These are phyloP conservation scores for Callimorpha dominula DNA, from an alignment of 2,888 invertebrate species.

Conservation along the genomic window DNA sequence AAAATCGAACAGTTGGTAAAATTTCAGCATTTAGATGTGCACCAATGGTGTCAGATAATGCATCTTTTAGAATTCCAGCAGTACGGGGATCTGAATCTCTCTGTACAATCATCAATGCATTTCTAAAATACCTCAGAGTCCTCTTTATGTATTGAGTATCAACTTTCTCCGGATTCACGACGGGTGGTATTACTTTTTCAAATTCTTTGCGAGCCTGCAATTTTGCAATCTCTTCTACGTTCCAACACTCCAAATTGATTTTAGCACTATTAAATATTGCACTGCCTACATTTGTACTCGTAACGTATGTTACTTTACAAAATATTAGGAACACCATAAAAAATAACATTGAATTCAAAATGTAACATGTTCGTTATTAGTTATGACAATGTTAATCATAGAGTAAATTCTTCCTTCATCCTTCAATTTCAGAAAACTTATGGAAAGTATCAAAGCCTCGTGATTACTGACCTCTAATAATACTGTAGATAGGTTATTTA, in stretches of 20 bases:
- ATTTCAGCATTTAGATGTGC: constrained; percentile 74
- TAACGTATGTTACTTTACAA: constrained; percentile 50
- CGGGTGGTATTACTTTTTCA: constrained; percentile 66
- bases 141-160: constrained; percentile 65
- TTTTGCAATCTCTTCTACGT: constrained; percentile 69
- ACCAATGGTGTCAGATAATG: constrained; percentile 74
- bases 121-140: constrained; percentile 66
- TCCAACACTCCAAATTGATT: constrained; percentile 68
- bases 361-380: constrained; percentile 46
- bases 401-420: constrained; percentile 5
- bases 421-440: not conserved
- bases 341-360: constrained; percentile 70
- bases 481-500: not conserved
- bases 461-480: not conserved
- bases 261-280: constrained; percentile 67
- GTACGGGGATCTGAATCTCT: constrained; percentile 53
- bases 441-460: not conserved
- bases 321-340: constrained; percentile 63
- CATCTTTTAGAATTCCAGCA: constrained; percentile 63
- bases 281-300: constrained; percentile 68
- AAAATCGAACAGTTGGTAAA: constrained; percentile 74
- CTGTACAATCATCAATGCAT: constrained; percentile 59
- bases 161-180: constrained; percentile 66
- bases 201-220: constrained; percentile 72
- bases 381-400: constrained; percentile 11